Evolutionary conservation across 2,888 invertebrate genomes (phyloP).

Genomic region (Agrochola macilenta): DNA sequence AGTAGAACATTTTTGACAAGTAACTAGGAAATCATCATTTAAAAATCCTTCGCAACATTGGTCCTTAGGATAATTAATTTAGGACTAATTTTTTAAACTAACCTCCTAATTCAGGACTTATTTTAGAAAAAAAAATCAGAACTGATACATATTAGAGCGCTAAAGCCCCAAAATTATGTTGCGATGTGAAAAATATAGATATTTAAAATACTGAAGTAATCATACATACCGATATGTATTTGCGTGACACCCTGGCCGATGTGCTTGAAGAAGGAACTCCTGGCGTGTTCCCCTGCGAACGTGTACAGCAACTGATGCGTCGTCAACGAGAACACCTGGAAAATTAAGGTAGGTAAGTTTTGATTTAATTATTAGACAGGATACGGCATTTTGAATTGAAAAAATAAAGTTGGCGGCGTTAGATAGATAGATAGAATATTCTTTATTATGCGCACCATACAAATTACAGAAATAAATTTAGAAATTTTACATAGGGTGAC

Average conservation of each 20-base stretch:
- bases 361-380: background rate
- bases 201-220: background rate
- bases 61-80: too few species aligned
- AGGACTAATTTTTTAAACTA: too few species aligned
- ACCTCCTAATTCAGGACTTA: background rate
- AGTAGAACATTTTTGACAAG: background rate
- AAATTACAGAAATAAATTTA: too few species aligned
- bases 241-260: slow-evolving; percentile 99
- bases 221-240: slow-evolving; percentile 93
- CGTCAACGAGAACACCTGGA: slow-evolving; percentile 97
- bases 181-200: background rate
- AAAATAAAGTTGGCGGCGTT: background rate
- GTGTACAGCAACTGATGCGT: slow-evolving; percentile 96
- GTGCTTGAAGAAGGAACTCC: slow-evolving; percentile 99
- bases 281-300: slow-evolving; percentile 98
- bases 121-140: background rate
- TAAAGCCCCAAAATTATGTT: background rate
- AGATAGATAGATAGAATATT: too few species aligned
- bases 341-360: slow-evolving; percentile 1
- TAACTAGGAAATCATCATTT: background rate
- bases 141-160: too few species aligned
- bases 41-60: background rate
- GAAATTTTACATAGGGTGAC: too few species aligned
- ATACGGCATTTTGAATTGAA: background rate
- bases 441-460: too few species aligned